A percentile compares a stretch with the other conserved stretches of the same genome.
Evolutionary conservation across 2,113 vertebrate genomes (phyloP).

Genomic region (Corythaixoides concolor): DNA sequence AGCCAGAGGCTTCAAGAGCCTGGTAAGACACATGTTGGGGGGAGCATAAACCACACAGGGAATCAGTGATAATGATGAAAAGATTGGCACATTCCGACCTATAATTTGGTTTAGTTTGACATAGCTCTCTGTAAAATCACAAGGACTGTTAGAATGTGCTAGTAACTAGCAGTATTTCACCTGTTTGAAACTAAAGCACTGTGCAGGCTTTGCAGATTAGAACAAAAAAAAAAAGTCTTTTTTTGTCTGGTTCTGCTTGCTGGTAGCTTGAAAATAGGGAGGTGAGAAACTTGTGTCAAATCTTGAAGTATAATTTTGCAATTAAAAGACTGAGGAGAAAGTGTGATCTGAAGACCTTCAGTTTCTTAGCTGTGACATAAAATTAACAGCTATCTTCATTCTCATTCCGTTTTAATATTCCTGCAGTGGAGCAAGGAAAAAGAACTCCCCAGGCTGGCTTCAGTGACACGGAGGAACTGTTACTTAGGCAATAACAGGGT

Average conservation of each 20-base stretch:
- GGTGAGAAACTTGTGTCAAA: conserved; percentile 29
- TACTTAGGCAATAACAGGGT: neutral
- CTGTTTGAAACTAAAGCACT: neutral
- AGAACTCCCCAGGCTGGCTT: conserved; percentile 19
- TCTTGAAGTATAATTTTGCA: conserved; percentile 12
- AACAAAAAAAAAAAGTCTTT: neutral
- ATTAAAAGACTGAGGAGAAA: conserved; percentile 28
- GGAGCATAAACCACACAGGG: neutral
- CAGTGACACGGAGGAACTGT: neutral
- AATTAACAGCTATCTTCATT: conserved; percentile 46
- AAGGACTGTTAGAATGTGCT: neutral
- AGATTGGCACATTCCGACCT: neutral
- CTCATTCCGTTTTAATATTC: conserved; percentile 44
- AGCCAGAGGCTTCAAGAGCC: neutral
- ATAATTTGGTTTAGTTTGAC: neutral
- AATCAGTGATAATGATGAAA: neutral
- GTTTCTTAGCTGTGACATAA: neutral
- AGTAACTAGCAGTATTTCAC: conserved; percentile 25
- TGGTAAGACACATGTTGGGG: neutral
- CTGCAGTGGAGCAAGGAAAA: conserved; percentile 13
- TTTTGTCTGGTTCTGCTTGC: neutral
- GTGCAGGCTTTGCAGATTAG: neutral
- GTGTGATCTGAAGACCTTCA: conserved; percentile 37
- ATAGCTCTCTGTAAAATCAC: neutral
- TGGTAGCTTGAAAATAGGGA: neutral